Conservation (phyloP, 1,140 invertebrate species). For the Rhopalosiphum maidis region DNA sequence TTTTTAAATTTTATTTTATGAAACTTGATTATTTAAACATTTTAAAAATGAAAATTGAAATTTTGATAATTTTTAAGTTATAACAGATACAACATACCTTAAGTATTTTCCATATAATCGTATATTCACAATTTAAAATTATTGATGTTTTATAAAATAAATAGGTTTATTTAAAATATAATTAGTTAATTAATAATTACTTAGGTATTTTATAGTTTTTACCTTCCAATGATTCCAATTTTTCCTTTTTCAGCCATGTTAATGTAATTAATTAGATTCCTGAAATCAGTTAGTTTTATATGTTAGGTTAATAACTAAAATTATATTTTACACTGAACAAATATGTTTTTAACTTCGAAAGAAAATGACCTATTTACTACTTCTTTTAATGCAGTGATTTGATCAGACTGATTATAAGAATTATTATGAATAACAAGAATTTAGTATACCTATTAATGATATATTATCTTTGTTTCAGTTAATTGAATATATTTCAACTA, state of each 20-base stretch:
- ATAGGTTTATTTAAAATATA: neutral
- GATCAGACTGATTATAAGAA: neutral
- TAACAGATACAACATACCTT: too few species aligned
- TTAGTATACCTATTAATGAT: neutral
- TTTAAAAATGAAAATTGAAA: too few species aligned
- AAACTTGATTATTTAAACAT: too few species aligned
- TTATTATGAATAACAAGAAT: conserved; percentile 3
- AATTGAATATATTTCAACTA: neutral
- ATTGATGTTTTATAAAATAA: neutral
- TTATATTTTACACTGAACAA: neutral
- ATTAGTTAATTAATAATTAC: neutral
- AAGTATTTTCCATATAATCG: too few species aligned
- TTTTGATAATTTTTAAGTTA: neutral
- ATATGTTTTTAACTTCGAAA: neutral
- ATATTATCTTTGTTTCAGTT: neutral
- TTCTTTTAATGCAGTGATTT: neutral
- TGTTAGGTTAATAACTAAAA: neutral
- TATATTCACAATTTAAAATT: neutral
- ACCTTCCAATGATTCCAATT: conserved; percentile 58
- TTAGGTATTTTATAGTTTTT: neutral
- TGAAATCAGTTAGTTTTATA: neutral
- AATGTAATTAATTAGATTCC: neutral
- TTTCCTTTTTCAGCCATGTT: conserved; percentile 53
- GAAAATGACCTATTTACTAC: neutral
- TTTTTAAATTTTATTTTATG: too few species aligned